Evolutionary conservation across 2,888 invertebrate genomes (phyloP).

Genomic region (Thyatira batis): DNA sequence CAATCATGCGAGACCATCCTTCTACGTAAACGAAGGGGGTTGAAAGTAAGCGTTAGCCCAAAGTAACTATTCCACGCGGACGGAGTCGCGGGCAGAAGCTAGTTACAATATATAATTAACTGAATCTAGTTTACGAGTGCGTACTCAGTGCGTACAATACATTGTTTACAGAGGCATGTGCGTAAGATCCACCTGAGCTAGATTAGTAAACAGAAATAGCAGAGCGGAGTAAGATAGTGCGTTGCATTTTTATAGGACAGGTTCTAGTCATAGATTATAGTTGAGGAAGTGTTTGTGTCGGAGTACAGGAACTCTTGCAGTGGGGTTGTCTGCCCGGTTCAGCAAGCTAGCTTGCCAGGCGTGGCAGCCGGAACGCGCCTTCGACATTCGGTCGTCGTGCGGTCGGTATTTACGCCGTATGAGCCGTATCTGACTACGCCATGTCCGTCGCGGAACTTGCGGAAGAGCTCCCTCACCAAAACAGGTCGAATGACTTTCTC

Average conservation of each 20-base stretch:
- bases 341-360: neutral
- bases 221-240: neutral
- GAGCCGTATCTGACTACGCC: no score
- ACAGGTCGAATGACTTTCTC: constrained; percentile 61
- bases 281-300: constrained; percentile 38
- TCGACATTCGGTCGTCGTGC: neutral
- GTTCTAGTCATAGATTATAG: constrained; percentile 27
- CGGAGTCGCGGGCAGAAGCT: no score
- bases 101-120: neutral
- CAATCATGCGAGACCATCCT: no score
- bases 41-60: no score
- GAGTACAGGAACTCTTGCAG: constrained; percentile 33
- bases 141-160: neutral
- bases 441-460: constrained; percentile 31
- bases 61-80: no score
- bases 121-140: constrained; percentile 1
- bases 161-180: no score
- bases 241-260: constrained; percentile 19
- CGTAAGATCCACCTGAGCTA: neutral
- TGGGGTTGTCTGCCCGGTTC: constrained; percentile 15
- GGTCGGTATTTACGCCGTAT: neutral
- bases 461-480: constrained; percentile 48
- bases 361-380: neutral
- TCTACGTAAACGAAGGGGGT: no score
- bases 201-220: neutral